phyloP scores from a whole-genome alignment of 2,113 vertebrate species.

The Notothenia coriiceps region DNA sequence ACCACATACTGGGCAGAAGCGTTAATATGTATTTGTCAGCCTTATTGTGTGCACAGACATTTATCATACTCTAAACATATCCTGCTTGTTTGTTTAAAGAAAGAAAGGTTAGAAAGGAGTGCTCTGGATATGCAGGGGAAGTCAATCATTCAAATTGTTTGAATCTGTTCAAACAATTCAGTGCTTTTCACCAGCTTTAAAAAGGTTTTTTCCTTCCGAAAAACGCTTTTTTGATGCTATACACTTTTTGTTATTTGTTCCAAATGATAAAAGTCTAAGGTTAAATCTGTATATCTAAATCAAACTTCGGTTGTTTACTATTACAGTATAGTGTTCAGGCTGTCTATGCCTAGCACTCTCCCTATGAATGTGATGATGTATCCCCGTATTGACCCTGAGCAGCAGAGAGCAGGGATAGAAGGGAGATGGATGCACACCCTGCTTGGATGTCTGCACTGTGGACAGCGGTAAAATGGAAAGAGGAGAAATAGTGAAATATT shows the following conservation, averaged over 20 bases:
- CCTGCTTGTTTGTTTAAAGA: background rate
- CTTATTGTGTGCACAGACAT: background rate
- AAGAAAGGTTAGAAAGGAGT: background rate
- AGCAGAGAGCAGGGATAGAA: constrained; percentile 5
- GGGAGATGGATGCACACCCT: constrained; percentile 31
- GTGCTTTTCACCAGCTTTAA: background rate
- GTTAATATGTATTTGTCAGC: background rate
- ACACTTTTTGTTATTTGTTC: background rate
- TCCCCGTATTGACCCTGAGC: background rate
- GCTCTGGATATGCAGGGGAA: background rate
- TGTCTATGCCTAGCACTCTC: no score
- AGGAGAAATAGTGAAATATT: constrained; percentile 5
- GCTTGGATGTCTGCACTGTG: constrained; percentile 8
- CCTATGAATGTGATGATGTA: background rate
- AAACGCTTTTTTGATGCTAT: background rate
- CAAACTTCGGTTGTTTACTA: background rate
- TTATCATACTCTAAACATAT: background rate
- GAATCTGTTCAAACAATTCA: background rate
- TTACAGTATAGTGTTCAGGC: background rate
- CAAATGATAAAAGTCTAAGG: background rate
- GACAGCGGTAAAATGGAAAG: constrained; percentile 2
- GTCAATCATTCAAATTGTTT: no score
- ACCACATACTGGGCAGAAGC: constrained; percentile 38
- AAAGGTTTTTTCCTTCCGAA: background rate
- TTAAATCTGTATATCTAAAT: background rate